Conservation (phyloP, 2,888 invertebrate species). For the Trichopria drosophilae region DNA sequence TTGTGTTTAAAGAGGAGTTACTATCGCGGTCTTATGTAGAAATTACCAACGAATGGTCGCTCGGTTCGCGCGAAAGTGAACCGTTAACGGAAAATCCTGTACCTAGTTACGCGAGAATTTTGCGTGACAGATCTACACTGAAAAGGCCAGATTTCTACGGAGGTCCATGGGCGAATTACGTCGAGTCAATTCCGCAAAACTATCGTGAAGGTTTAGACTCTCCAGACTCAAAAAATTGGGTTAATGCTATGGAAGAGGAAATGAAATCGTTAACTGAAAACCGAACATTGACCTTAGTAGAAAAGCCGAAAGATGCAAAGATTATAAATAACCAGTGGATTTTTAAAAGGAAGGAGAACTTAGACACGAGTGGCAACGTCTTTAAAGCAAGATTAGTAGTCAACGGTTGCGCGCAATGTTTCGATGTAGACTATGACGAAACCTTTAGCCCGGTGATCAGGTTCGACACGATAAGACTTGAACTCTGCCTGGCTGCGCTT, state of each 20-base stretch:
- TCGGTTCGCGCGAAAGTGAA: not conserved
- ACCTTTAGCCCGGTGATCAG: no score
- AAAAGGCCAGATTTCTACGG: no score
- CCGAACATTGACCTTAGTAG: conserved; percentile 5
- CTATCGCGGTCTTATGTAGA: not conserved
- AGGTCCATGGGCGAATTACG: not conserved
- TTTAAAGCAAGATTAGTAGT: no score
- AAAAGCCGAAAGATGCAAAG: no score
- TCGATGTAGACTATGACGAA: no score
- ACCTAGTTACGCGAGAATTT: not conserved
- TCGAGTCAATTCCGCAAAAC: not conserved
- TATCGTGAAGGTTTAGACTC: not conserved
- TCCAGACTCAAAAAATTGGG: not conserved
- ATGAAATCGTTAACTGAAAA: conserved; percentile 2
- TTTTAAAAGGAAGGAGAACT: no score
- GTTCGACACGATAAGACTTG: conserved; percentile 9
- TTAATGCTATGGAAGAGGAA: conserved; percentile 5
- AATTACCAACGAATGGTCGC: not conserved
- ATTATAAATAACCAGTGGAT: no score
- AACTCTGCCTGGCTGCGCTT: conserved; percentile 1
- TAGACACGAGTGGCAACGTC: no score
- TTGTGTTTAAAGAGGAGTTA: no score
- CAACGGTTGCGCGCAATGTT: no score
- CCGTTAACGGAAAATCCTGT: not conserved
- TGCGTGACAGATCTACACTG: no score